Conservation (phyloP, 1,140 invertebrate genomes). For the Calycopis cecrops region DNA sequence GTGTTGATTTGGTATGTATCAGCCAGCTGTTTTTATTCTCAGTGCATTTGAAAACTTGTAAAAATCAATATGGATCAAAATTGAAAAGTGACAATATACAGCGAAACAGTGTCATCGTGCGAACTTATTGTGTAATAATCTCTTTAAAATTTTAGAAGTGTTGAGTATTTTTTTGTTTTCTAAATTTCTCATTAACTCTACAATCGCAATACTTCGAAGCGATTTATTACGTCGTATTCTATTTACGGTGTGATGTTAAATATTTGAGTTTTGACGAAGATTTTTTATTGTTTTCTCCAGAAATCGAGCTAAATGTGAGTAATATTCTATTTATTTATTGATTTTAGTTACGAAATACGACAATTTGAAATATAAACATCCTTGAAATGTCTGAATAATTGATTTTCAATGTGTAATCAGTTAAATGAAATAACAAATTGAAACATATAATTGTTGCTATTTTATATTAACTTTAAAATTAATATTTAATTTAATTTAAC, state of each 20-base stretch:
- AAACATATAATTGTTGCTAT: too few species aligned
- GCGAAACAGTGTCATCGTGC: constrained; percentile 47
- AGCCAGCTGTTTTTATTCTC: constrained; percentile 69
- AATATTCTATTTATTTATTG: not conserved
- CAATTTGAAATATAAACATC: too few species aligned
- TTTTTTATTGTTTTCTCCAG: not conserved
- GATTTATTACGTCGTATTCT: constrained; percentile 60
- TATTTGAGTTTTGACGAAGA: not conserved
- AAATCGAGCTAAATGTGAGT: not conserved
- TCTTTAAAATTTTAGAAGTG: constrained; percentile 47
- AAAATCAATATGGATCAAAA: constrained; percentile 67
- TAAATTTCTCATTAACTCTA: constrained; percentile 51
- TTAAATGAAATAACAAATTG: too few species aligned
- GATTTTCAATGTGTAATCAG: too few species aligned
- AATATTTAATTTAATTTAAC: too few species aligned
- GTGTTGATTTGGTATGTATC: constrained; percentile 19
- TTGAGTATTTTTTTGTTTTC: constrained; percentile 53
- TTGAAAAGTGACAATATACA: constrained; percentile 61
- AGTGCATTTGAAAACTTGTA: constrained; percentile 50
- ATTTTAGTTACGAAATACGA: not conserved
- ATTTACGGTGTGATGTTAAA: constrained; percentile 26
- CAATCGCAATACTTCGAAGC: constrained; percentile 49
- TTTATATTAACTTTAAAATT: too few species aligned
- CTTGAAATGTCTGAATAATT: too few species aligned
- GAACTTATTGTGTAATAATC: constrained; percentile 40